Conservation (phyloP, 2,113 vertebrate genomes). For the Hepsetus odoe region DNA sequence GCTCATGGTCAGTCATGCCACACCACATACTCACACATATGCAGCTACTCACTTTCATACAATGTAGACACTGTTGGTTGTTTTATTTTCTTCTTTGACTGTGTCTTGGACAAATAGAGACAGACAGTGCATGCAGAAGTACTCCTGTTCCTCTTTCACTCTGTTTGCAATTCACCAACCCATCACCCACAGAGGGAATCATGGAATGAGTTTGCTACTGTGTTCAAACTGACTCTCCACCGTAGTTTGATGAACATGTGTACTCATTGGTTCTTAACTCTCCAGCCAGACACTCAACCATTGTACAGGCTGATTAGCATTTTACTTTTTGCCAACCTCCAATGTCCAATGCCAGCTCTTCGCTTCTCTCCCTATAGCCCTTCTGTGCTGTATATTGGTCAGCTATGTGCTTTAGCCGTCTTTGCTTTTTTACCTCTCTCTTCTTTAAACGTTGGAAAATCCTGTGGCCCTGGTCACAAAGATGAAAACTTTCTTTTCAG, state of each 20-base stretch:
- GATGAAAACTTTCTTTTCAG: constrained; percentile 68
- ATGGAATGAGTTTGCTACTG: constrained; percentile 57
- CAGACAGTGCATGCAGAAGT: background rate
- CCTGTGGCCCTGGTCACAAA: constrained; percentile 51
- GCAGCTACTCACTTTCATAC: background rate
- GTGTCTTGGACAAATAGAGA: background rate
- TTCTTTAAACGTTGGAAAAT: constrained; percentile 46
- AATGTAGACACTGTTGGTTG: background rate
- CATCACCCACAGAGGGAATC: constrained; percentile 29
- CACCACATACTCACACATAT: constrained; percentile 15
- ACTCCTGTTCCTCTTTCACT: background rate
- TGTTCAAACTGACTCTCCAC: constrained; percentile 42
- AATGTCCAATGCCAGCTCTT: constrained; percentile 70
- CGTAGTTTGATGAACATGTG: constrained; percentile 59
- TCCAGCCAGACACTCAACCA: constrained; percentile 65
- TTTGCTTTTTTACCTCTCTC: constrained; percentile 57
- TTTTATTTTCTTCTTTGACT: background rate
- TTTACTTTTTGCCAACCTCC: constrained; percentile 60
- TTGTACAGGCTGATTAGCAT: constrained; percentile 60
- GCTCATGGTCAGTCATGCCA: background rate
- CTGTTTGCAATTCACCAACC: constrained; percentile 19
- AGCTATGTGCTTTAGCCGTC: constrained; percentile 51
- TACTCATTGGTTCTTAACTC: constrained; percentile 56
- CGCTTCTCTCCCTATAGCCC: constrained; percentile 62
- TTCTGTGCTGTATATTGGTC: constrained; percentile 59